Evolutionary conservation across 2,797 vertebrate species (phyloP), one percentile per base, ranked within the genome.

Genomic region (Pangasius djambal): DNA sequence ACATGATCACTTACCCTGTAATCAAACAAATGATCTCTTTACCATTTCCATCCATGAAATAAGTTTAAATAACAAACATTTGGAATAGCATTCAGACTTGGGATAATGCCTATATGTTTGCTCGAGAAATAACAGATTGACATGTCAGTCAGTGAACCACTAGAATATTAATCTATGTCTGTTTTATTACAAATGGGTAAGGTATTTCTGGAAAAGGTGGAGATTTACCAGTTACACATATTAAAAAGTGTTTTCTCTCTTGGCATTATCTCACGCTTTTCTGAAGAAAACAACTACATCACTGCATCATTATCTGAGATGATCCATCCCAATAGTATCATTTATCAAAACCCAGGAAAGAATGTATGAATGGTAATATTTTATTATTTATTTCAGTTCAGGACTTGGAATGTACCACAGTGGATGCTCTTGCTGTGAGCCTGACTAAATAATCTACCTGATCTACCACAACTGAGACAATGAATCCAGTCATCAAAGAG

Each of bases 21-120:
- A 90, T 82, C 86, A 89, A 82, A 86, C 82, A 85, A 86, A 85
- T 82, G 63, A 57, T 75, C 83, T 88, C 74, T 52, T 31, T 37
- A 81, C 63, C 63, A 74, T 89, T 85, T 83, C 70, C 79, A 77
- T 82, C 72, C 79, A 67, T 84, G 70, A 87, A 89, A 89, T 84
- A 89, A 83, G 70, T 48, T 75, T 89, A 61, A 87, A 87, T 83
- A 87, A 84, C 48, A 77, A 89, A 87, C 85, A 86, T 55, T 89
- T 83, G 85, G 40, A 86, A 83, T 40, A 65, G 22, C 31, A 34
- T 57, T 81, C 50, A 59, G 83, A 82, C 44, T 74, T 87, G 55
- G 31, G 61, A 83, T 57, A 83, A 57, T 48, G 69, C 59, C 77
- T 57, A 72, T 48, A 20, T 78, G 70, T 69, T 82, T 87, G 57